Base-by-base conservation (phyloP, 2,113 vertebrate genomes). In the Cyprinodon tularosa region DNA sequence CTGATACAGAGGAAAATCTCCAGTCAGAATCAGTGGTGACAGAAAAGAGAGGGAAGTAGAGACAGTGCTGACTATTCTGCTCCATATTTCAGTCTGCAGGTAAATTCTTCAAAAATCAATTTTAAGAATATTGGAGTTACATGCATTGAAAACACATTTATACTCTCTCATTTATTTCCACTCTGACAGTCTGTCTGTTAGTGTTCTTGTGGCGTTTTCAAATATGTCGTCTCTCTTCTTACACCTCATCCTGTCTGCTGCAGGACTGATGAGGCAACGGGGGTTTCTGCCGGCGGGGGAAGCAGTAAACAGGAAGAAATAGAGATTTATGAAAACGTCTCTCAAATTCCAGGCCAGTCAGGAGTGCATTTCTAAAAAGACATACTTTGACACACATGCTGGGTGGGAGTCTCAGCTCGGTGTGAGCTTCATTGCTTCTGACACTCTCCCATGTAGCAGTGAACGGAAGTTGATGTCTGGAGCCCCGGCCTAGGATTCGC, bases 391-490 rank as follows among this genome's bases (percentile, higher is more conserved):
- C 69, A 78, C 63, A 47, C 66, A 74, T 70, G 67, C 36, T 57
- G 82, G 76, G 76, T 20, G 12, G 84, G 64, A 78, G 77, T 78
- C 82, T 83, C 82, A 70, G 90, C 77, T 74, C 53, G 3, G 39
- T 62, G 69, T 91, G 93, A 91, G 91, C 78, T 72, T 93, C 86
- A 93, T 90, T 60, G 81, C 68, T 65, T 76, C 82, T 85, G 92
- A 93, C 92, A 88, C 77, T 75, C 85, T 86, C 82, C 79, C 39
- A 77, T 88, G 86, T 90, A 79, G 75, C 62, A 7, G 74, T 62
- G 79, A 92, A 90, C 91, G 78, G 85, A 77, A 87, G 84, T 90
- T 90, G 91, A 94, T 90, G 90, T 91, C 82, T 90, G 80, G 89
- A 72, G 77, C 81, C 77, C 47, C 67, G 66, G 90, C 76, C 71